Percentiles rank a stretch among this genome's conserved stretches.
phyloP scores from a whole-genome alignment of 1,140 invertebrate species.

The Microplitis mediator region DNA sequence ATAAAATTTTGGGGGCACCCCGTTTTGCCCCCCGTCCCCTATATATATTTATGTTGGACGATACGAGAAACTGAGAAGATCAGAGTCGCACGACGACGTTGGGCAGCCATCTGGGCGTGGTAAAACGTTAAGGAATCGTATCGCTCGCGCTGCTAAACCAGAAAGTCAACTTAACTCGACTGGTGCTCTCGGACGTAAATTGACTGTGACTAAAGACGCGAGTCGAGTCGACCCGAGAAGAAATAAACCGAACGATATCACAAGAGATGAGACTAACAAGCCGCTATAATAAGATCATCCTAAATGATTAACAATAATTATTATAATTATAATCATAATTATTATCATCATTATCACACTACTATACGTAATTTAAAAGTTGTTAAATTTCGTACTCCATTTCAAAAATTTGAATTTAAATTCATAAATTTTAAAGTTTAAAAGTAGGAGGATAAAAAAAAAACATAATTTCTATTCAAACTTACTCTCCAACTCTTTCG shows the following conservation, averaged over 20 bases:
- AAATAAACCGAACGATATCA: not conserved
- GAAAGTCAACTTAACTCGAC: constrained; percentile 5
- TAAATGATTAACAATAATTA: too few relatives aligned
- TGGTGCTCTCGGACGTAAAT: constrained; percentile 7
- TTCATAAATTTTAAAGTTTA: too few relatives aligned
- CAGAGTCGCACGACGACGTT: not conserved
- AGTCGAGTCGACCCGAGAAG: not conserved
- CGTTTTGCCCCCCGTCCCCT: too few relatives aligned
- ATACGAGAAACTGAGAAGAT: not conserved
- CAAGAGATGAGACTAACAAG: constrained; percentile 6
- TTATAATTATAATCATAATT: too few relatives aligned
- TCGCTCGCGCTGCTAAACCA: not conserved
- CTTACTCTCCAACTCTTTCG: constrained; percentile 76
- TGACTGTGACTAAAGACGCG: constrained; percentile 18
- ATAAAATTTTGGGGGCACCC: too few relatives aligned
- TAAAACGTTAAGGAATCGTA: not conserved
- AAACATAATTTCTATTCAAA: constrained; percentile 39
- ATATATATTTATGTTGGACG: too few relatives aligned
- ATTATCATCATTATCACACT: too few relatives aligned
- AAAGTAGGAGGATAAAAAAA: constrained; percentile 3
- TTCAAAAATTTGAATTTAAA: too few relatives aligned
- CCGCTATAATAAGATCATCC: not conserved
- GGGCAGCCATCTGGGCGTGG: not conserved
- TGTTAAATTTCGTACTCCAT: too few relatives aligned
- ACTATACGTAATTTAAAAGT: too few relatives aligned